A percentile compares a stretch with the other conserved stretches of the same genome.
phyloP scores from a whole-genome alignment of 2,888 invertebrate genomes.

The Chymomyza caudatula region DNA sequence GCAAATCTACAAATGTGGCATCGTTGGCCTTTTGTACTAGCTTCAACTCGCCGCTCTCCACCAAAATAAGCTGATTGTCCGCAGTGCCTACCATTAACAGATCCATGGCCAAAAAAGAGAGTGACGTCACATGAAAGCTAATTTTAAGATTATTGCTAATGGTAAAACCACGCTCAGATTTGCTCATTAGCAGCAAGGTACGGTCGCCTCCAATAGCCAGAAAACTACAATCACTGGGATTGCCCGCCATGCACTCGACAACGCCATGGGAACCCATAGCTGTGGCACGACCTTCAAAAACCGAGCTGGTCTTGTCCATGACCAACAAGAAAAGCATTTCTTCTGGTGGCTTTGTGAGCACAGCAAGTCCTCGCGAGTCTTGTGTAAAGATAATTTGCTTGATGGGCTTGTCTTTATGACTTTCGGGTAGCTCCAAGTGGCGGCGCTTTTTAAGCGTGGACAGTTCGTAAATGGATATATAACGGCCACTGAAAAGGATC shows the following conservation, averaged over 20 bases:
- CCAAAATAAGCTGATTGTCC: conserved; percentile 86
- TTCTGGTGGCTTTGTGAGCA: conserved; percentile 89
- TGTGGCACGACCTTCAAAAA: conserved; percentile 71
- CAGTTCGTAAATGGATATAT: conserved; percentile 83
- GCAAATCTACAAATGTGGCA: conserved; percentile 70
- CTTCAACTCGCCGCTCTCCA: conserved; percentile 92
- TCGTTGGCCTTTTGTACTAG: conserved; percentile 81
- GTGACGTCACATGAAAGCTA: conserved; percentile 84
- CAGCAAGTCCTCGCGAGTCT: conserved; percentile 89
- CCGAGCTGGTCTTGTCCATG: conserved; percentile 86
- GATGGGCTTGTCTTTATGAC: conserved; percentile 74
- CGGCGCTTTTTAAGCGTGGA: conserved; percentile 84
- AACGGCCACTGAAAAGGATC: conserved; percentile 41
- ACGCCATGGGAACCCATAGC: conserved; percentile 62
- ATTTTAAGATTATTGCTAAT: conserved; percentile 89
- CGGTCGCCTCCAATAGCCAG: conserved; percentile 81
- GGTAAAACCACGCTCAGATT: conserved; percentile 82
- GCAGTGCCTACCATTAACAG: conserved; percentile 86
- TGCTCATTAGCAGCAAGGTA: conserved; percentile 83
- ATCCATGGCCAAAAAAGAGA: conserved; percentile 90
- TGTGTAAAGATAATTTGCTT: conserved; percentile 80
- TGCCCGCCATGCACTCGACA: conserved; percentile 77
- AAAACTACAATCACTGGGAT: conserved; percentile 84
- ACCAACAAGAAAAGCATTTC: conserved; percentile 83
- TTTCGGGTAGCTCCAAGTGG: conserved; percentile 81